Evolutionary conservation across 2,113 vertebrate genomes (phyloP).

Genomic region (Tragelaphus strepsiceros): DNA sequence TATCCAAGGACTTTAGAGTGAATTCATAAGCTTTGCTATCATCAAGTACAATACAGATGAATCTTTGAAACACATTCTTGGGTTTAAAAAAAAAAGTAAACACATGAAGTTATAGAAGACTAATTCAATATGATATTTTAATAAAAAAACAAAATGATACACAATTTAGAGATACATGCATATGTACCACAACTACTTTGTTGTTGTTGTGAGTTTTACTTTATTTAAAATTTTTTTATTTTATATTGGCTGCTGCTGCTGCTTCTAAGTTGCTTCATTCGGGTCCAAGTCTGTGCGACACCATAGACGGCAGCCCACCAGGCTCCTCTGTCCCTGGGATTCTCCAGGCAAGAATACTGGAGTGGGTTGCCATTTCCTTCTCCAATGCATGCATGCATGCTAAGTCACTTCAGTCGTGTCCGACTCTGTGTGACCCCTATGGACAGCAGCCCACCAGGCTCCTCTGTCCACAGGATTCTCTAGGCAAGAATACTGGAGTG

Average conservation of each 20-base stretch:
- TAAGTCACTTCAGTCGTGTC: background rate
- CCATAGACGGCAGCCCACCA: background rate
- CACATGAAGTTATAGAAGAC: background rate
- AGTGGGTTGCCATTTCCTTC: background rate
- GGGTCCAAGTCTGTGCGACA: background rate
- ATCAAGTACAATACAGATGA: background rate
- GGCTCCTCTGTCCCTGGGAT: background rate
- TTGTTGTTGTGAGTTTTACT: background rate
- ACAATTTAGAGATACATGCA: background rate
- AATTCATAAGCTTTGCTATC: background rate
- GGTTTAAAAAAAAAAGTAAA: background rate
- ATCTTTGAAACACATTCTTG: background rate
- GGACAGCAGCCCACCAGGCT: background rate
- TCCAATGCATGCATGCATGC: background rate
- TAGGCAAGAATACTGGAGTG: background rate
- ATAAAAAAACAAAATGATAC: background rate
- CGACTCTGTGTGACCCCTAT: background rate
- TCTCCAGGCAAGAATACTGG: background rate
- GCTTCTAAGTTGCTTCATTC: background rate
- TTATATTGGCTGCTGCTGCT: background rate
- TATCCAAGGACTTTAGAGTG: background rate
- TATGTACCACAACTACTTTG: background rate
- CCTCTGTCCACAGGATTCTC: background rate
- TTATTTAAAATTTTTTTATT: background rate
- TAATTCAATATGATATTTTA: slow-evolving; percentile 4